Conservation (phyloP, 2,797 vertebrate genomes). For the Phoebastria nigripes region DNA sequence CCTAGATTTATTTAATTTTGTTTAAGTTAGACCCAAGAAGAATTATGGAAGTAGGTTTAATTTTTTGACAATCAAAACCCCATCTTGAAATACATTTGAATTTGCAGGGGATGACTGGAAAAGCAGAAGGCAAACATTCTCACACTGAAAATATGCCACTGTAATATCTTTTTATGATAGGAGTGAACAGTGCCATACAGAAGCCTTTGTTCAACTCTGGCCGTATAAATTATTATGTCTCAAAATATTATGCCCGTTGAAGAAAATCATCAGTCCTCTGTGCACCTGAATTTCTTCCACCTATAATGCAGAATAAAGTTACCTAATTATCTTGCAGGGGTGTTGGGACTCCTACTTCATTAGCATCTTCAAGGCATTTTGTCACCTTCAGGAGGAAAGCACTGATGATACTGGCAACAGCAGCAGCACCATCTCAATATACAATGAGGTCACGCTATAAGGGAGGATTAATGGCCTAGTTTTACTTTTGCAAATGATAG, state of each 20-base stretch:
- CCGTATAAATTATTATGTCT: not conserved
- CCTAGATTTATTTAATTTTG: not conserved
- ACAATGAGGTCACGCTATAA: not conserved
- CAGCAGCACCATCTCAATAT: not conserved
- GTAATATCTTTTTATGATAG: not conserved
- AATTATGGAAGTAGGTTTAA: not conserved
- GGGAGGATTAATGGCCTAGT: not conserved
- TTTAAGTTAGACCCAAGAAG: not conserved
- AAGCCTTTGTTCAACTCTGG: not conserved
- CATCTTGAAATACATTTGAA: not conserved
- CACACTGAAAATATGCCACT: not conserved
- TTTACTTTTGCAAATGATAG: not conserved
- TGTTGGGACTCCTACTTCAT: constrained; percentile 17
- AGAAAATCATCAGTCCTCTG: not conserved
- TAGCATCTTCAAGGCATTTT: constrained; percentile 12
- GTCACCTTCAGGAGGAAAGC: constrained; percentile 1
- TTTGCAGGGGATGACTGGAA: not conserved
- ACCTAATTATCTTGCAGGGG: constrained; percentile 10
- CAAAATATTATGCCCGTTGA: not conserved
- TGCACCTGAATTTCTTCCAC: not conserved
- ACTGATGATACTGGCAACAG: not conserved
- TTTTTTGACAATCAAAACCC: not conserved
- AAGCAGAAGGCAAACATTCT: not conserved
- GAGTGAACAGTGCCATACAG: not conserved
- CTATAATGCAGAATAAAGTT: not conserved